Evolutionary conservation across 2,888 invertebrate genomes (phyloP).

Genomic region (Neria commutata): DNA sequence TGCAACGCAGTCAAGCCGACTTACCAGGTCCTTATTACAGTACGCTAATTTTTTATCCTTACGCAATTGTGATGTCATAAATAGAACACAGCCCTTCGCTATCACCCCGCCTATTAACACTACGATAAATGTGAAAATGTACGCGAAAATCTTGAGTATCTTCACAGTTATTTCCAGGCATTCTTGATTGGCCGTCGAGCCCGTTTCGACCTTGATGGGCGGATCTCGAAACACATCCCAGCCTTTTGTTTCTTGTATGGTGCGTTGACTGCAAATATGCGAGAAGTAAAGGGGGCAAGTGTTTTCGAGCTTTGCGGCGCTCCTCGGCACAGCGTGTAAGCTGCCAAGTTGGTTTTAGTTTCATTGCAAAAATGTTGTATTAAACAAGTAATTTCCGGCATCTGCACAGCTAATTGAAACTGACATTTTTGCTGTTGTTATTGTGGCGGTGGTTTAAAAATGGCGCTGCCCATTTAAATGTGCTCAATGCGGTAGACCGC

Average conservation of each 20-base stretch:
- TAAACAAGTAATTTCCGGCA: too few species aligned
- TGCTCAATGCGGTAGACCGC: too few species aligned
- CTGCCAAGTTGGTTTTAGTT: too few species aligned
- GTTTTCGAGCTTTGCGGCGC: too few species aligned
- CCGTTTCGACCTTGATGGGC: constrained; percentile 86
- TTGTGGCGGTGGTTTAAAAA: too few species aligned
- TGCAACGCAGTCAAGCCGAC: constrained; percentile 19
- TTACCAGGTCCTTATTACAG: constrained; percentile 86
- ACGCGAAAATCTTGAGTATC: constrained; percentile 82
- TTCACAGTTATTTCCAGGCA: constrained; percentile 86
- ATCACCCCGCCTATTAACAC: constrained; percentile 85
- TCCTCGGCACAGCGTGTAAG: too few species aligned
- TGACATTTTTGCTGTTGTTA: too few species aligned
- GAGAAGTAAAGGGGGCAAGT: constrained; percentile 12
- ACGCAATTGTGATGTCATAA: constrained; percentile 90
- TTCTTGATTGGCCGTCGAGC: constrained; percentile 86
- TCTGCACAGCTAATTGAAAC: too few species aligned
- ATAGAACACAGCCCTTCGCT: constrained; percentile 85
- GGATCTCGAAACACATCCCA: constrained; percentile 97
- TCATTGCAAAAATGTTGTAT: too few species aligned
- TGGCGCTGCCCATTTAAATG: too few species aligned
- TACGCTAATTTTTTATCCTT: constrained; percentile 77
- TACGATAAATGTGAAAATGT: constrained; percentile 82
- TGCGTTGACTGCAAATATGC: constrained; percentile 70
- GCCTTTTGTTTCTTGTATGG: constrained; percentile 87